These are phyloP conservation scores for Mobula hypostoma DNA, from an alignment of 2,113 vertebrate genomes.

Conservation along the genomic window DNA sequence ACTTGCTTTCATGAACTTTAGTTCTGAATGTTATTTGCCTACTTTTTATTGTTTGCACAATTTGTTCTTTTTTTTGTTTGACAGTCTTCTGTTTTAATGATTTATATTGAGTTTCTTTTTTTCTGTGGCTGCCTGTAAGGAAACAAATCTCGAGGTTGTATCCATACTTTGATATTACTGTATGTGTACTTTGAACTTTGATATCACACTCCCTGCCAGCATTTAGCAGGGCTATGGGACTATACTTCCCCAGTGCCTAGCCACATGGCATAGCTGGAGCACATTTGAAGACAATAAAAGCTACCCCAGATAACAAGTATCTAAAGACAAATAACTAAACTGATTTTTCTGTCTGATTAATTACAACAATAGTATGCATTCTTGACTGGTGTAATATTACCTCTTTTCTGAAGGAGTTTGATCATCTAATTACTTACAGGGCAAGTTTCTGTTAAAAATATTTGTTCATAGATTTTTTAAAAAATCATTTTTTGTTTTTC, in stretches of 20 bases:
- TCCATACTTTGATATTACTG: too few species aligned
- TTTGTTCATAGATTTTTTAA: not conserved
- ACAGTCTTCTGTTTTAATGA: too few species aligned
- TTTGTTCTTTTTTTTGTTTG: too few species aligned
- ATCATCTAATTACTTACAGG: not conserved
- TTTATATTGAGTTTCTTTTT: too few species aligned
- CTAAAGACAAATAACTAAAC: constrained; percentile 16
- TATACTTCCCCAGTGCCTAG: not conserved
- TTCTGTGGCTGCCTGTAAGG: too few species aligned
- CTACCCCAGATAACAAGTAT: not conserved
- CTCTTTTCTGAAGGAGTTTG: not conserved
- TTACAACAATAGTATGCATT: not conserved
- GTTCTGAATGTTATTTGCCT: too few species aligned
- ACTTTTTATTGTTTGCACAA: too few species aligned
- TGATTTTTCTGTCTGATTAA: not conserved
- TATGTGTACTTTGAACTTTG: too few species aligned
- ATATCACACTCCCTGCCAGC: not conserved
- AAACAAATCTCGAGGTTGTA: too few species aligned
- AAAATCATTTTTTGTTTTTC: not conserved
- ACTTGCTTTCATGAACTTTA: too few species aligned
- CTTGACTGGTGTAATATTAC: not conserved
- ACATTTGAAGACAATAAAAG: not conserved
- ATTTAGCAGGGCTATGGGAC: not conserved
- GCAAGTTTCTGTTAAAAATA: not conserved
- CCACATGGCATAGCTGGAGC: too few species aligned